Conservation (phyloP, 2,888 invertebrate genomes). For the Ptychoptera albimana region DNA sequence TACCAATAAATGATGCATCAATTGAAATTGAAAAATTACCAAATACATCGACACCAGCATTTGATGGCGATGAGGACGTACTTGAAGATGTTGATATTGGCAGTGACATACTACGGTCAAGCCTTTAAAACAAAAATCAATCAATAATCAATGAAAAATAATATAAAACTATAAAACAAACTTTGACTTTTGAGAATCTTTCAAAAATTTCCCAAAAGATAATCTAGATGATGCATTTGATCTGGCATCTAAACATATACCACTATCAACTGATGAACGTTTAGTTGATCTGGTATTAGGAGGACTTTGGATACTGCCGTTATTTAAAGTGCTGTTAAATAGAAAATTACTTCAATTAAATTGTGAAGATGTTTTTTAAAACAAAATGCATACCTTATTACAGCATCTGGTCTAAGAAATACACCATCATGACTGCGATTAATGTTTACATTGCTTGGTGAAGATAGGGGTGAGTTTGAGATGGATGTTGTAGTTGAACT, state of each 20-base stretch:
- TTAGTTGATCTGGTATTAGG: constrained; percentile 40
- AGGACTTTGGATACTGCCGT: constrained; percentile 26
- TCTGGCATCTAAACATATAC: constrained; percentile 53
- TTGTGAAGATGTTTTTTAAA: no score
- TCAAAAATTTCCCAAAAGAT: constrained; percentile 30
- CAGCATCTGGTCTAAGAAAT: constrained; percentile 51
- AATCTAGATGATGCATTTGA: constrained; percentile 14
- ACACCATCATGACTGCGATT: constrained; percentile 47
- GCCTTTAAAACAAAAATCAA: constrained; percentile 30
- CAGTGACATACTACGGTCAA: constrained; percentile 54
- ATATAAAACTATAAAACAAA: neutral
- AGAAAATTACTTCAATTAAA: no score
- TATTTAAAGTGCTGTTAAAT: no score
- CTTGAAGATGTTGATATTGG: constrained; percentile 38
- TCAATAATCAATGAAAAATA: neutral
- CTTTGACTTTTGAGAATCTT: constrained; percentile 23
- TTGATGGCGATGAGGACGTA: constrained; percentile 27
- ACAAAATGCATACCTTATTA: constrained; percentile 29
- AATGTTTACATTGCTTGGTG: constrained; percentile 10
- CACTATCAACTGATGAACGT: constrained; percentile 62
- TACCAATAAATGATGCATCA: constrained; percentile 29
- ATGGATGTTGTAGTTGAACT: no score
- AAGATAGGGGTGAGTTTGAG: constrained; percentile 15
- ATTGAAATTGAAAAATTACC: constrained; percentile 29
- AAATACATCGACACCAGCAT: constrained; percentile 24